Evolutionary conservation across 2,797 vertebrate genomes (phyloP).

Genomic region (Lagocephalus sceleratus): DNA sequence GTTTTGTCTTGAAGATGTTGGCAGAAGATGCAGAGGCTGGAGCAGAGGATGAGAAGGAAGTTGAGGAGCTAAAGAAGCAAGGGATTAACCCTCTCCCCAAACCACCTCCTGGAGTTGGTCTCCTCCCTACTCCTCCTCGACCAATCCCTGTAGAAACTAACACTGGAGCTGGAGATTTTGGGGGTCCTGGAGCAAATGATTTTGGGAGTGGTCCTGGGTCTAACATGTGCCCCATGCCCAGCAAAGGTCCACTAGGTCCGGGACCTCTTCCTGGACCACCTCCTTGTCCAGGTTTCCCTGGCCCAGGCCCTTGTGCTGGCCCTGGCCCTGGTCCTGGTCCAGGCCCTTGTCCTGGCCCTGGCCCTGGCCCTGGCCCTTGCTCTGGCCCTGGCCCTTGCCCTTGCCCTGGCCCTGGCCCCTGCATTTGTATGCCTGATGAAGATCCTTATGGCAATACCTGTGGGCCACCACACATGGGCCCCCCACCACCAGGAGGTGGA

Average conservation of each 20-base stretch:
- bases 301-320: not conserved
- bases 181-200: constrained; percentile 42
- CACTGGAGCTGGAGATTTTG: constrained; percentile 64
- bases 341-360: not conserved
- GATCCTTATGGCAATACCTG: constrained; percentile 64
- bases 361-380: not conserved
- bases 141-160: constrained; percentile 70
- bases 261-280: constrained; percentile 55
- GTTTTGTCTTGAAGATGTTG: constrained; percentile 80
- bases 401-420: too few species aligned
- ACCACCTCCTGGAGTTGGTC: constrained; percentile 90
- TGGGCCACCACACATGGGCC: constrained; percentile 75
- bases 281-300: constrained; percentile 42
- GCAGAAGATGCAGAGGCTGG: constrained; percentile 93
- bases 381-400: too few species aligned
- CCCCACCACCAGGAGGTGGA: constrained; percentile 62
- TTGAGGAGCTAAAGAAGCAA: constrained; percentile 95
- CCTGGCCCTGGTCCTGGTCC: not conserved
- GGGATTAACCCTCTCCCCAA: constrained; percentile 96
- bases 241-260: constrained; percentile 53
- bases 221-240: constrained; percentile 51
- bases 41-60: constrained; percentile 94
- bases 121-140: constrained; percentile 89
- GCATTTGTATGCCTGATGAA: constrained; percentile 63
- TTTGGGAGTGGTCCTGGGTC: constrained; percentile 62